Evolutionary conservation across 1,140 invertebrate species (phyloP), one percentile per base, ranked within the genome.

Genomic region (Ganaspis sp.): DNA sequence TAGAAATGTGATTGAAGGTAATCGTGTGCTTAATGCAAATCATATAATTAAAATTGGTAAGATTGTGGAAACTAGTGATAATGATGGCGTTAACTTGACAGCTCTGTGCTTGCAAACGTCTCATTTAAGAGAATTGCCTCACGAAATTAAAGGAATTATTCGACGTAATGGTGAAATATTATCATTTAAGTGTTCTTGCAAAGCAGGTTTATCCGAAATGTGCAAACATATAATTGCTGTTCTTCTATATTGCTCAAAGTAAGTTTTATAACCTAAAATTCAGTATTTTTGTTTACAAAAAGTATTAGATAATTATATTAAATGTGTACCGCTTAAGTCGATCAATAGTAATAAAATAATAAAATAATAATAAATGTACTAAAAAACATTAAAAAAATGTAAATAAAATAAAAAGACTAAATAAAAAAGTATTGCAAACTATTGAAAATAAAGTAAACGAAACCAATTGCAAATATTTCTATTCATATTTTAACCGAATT

Each of bases 1-100:
- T 15, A 42, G 40, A 42, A 42, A 42, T 42, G 19, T 83, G 75
- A 9, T 87, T 75, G 42, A 45, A 15, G 42, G 42, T 2, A 45
- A 45, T 15, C 42, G 42, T 4, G 42, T 45, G 12, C 9, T 45
- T 12, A 45, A 45, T 1, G 42, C 42, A 3, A 45, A 45, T 15
- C 42, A 45, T 15, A 45, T 45, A 15, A 15, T 45, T 45, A 45
- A 45, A 45, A 45, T 45, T 45, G 42, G 42, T 15, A 45, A 45
- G n/a, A 12, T 15, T 1, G 29, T 34, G 2, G 42, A 15, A 45
- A 45, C 12, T 45, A 45, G 2, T 4, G 6, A 19, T 21, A 15
- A 4, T 1, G 17, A 64, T 9, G 2, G 11, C 4, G 54, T 64
- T 11, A 64, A 17, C 17, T 21, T 23, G 26, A 64, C 54, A 64